Evolutionary conservation across 2,888 invertebrate genomes (phyloP).

Genomic region (Anarsia innoxiella): DNA sequence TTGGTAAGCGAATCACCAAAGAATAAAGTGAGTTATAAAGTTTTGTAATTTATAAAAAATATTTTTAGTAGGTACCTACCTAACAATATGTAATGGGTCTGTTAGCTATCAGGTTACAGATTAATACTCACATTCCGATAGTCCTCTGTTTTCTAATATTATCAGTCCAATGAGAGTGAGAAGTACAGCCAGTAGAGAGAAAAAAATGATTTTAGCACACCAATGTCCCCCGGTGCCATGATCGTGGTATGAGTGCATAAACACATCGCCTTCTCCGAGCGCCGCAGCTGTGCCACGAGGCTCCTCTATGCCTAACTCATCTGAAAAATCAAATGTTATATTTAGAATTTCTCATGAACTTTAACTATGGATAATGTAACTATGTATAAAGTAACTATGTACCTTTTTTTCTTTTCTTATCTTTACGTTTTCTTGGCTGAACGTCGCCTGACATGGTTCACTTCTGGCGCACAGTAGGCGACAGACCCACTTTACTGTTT

Average conservation of each 20-base stretch:
- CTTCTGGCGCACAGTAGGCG: constrained; percentile 60
- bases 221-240: constrained; percentile 87
- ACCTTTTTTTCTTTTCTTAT: constrained; percentile 90
- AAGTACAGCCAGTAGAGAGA: constrained; percentile 81
- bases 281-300: constrained; percentile 64
- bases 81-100: too few species aligned
- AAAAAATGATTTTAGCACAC: constrained; percentile 89
- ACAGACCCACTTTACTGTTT: constrained; percentile 60
- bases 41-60: too few species aligned
- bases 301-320: constrained; percentile 64
- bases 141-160: constrained; percentile 85
- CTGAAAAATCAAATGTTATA: constrained; percentile 29
- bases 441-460: constrained; percentile 89
- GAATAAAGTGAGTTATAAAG: too few species aligned
- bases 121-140: constrained; percentile 81
- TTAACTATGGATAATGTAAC: not conserved
- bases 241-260: constrained; percentile 86
- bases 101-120: constrained; percentile 6
- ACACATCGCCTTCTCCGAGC: constrained; percentile 79
- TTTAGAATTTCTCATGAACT: not conserved
- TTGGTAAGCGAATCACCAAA: too few species aligned
- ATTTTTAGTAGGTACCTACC: too few species aligned
- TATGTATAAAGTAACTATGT: constrained; percentile 27
- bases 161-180: constrained; percentile 84
- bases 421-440: constrained; percentile 89